Evolutionary conservation across 2,113 vertebrate species (phyloP).

Genomic region (Desmodus rotundus): DNA sequence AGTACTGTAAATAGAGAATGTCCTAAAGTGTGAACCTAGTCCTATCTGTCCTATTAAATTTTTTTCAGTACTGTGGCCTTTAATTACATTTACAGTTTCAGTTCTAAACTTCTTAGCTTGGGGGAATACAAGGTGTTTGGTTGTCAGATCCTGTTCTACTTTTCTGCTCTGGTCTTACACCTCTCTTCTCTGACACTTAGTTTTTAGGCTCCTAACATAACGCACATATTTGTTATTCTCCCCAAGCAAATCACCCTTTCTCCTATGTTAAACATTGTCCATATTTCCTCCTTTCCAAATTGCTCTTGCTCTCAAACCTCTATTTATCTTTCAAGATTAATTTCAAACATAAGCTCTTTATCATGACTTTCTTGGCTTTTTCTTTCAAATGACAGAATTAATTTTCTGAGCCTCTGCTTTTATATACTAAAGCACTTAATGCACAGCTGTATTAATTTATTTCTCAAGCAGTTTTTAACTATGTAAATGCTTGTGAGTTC

Average conservation of each 20-base stretch:
- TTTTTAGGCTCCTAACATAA: background rate
- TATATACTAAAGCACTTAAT: background rate
- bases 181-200: background rate
- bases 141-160: background rate
- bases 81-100: background rate
- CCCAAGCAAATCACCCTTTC: background rate
- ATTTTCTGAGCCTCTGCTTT: constrained; percentile 27
- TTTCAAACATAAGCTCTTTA: constrained; percentile 8
- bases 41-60: background rate
- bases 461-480: background rate
- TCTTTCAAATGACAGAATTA: constrained; percentile 4
- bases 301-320: background rate
- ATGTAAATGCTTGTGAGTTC: background rate
- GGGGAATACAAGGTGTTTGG: background rate
- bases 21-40: background rate
- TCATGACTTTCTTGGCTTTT: background rate
- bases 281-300: background rate
- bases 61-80: background rate
- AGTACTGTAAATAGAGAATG: background rate
- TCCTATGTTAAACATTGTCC: background rate
- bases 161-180: background rate
- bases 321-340: constrained; percentile 41
- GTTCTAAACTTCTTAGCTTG: background rate
- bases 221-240: background rate
- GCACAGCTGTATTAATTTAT: background rate